Evolutionary conservation across 2,797 vertebrate species (phyloP).

Genomic region (Remorina albescens): DNA sequence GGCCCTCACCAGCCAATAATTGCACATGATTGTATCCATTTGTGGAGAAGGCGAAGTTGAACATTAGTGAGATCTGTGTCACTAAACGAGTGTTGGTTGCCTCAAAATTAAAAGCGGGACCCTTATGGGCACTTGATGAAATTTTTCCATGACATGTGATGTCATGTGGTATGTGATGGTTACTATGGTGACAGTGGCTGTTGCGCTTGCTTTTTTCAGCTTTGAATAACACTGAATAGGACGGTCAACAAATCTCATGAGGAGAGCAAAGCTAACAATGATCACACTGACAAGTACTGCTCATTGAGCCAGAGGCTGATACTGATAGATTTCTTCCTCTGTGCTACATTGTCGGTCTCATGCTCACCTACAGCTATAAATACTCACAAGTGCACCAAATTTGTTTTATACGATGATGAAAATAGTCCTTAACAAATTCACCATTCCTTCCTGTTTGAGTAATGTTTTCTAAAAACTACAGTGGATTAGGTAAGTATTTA

Average conservation of each 20-base stretch:
- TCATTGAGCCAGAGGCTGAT: background rate
- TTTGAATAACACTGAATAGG: constrained; percentile 38
- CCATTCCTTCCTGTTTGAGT: too few species aligned
- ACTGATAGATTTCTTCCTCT: background rate
- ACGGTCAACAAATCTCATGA: background rate
- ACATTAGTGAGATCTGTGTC: constrained; percentile 70
- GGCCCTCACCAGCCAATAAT: constrained; percentile 79
- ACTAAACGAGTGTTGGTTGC: constrained; percentile 33
- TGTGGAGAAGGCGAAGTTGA: constrained; percentile 67
- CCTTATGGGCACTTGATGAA: constrained; percentile 23
- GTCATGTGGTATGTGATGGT: constrained; percentile 61
- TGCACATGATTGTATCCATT: constrained; percentile 84
- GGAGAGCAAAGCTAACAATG: background rate
- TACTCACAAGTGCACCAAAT: background rate
- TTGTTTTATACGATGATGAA: background rate
- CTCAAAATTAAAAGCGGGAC: constrained; percentile 41
- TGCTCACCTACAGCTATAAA: too few species aligned
- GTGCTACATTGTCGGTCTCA: too few species aligned
- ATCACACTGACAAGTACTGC: background rate
- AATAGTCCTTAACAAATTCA: background rate
- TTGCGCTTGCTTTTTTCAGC: constrained; percentile 52
- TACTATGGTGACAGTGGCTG: constrained; percentile 59
- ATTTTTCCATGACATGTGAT: constrained; percentile 39
- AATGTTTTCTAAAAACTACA: too few species aligned
- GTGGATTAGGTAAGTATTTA: too few species aligned